Percentiles rank a stretch among this genome's conserved stretches.
Conservation (phyloP, 2,113 vertebrate genomes). For the Protomyctophum bolini region DNA sequence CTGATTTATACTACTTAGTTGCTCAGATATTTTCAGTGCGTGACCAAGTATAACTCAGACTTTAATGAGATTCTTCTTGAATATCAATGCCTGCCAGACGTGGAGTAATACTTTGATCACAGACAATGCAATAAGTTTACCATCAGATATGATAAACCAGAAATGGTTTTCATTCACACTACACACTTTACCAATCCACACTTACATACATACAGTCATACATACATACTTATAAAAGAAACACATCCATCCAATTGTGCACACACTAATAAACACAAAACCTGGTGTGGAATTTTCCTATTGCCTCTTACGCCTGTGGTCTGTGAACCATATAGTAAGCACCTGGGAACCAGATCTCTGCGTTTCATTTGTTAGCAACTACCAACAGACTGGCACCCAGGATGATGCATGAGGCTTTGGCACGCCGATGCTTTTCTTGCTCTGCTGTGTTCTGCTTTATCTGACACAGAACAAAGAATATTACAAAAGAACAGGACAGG, state of each 20-base stretch:
- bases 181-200: slow-evolving; percentile 3
- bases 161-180: slow-evolving; percentile 29
- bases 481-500: slow-evolving; percentile 60
- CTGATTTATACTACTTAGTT: too few species aligned
- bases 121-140: slow-evolving; percentile 36
- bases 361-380: slow-evolving; percentile 57
- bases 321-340: slow-evolving; percentile 45
- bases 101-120: slow-evolving; percentile 39
- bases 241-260: background rate
- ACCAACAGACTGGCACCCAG: slow-evolving; percentile 55
- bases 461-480: slow-evolving; percentile 72
- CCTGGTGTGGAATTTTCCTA: slow-evolving; percentile 52
- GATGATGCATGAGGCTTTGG: slow-evolving; percentile 76
- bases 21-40: too few species aligned
- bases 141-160: slow-evolving; percentile 22
- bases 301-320: slow-evolving; percentile 62
- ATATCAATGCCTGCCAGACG: slow-evolving; percentile 35
- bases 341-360: slow-evolving; percentile 53
- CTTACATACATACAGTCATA: background rate
- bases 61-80: slow-evolving; percentile 50
- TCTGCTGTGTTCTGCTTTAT: slow-evolving; percentile 71
- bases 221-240: slow-evolving; percentile 14
- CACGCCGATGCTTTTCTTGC: slow-evolving; percentile 79
- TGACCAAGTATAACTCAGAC: too few species aligned
- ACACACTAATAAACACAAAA: slow-evolving; percentile 40